phyloP scores from a whole-genome alignment of 2,888 invertebrate species.

The Tanaodytes sp. region DNA sequence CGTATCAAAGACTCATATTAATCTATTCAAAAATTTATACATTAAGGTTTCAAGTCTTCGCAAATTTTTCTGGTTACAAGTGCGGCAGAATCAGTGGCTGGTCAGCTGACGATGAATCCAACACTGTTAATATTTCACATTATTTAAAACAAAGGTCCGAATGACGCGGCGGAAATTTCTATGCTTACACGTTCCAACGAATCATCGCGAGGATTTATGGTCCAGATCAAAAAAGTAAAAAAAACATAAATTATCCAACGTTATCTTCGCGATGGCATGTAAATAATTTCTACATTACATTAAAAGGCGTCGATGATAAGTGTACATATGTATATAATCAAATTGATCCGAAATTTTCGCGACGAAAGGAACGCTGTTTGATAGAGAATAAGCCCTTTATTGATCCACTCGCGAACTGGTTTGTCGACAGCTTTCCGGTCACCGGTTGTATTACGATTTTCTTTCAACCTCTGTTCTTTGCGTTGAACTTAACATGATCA shows the following conservation, averaged over 20 bases:
- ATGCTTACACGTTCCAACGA: too few relatives aligned
- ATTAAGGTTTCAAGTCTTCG: slow-evolving; percentile 37
- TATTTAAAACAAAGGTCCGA: too few relatives aligned
- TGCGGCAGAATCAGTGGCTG: not conserved
- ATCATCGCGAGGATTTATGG: too few relatives aligned
- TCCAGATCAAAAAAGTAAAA: too few relatives aligned
- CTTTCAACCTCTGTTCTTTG: too few relatives aligned
- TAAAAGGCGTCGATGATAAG: slow-evolving; percentile 24
- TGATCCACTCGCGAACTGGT: too few relatives aligned
- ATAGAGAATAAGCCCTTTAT: too few relatives aligned
- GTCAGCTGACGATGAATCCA: not conserved
- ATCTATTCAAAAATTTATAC: slow-evolving; percentile 14
- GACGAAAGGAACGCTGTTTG: slow-evolving; percentile 6
- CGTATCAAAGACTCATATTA: slow-evolving; percentile 24
- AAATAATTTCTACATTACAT: slow-evolving; percentile 46
- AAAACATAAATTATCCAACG: slow-evolving; percentile 13
- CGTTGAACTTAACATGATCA: too few relatives aligned
- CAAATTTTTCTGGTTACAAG: slow-evolving; percentile 32
- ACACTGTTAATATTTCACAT: not conserved
- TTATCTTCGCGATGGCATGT: slow-evolving; percentile 29
- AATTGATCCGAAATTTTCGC: slow-evolving; percentile 13
- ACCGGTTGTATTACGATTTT: too few relatives aligned
- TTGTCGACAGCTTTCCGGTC: too few relatives aligned
- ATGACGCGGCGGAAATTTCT: too few relatives aligned
- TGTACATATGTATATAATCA: slow-evolving; percentile 53